A percentile compares a stretch with the other conserved stretches of the same genome.
phyloP scores from a whole-genome alignment of 2,888 invertebrate species.

The Fragum sueziense region DNA sequence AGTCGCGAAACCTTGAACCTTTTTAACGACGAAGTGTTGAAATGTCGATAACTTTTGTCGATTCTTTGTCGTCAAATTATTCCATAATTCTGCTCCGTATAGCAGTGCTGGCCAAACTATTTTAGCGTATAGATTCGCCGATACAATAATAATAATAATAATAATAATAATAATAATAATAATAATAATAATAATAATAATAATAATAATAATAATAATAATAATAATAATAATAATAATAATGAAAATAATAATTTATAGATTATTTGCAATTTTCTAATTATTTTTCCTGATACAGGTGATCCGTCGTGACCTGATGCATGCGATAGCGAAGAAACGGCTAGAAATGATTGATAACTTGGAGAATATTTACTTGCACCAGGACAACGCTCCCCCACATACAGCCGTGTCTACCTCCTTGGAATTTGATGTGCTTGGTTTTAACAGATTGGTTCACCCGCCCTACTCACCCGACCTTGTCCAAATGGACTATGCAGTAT shows the following conservation, averaged over 20 bases:
- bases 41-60: too few relatives aligned
- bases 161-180: background rate
- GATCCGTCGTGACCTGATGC: slow-evolving; percentile 10
- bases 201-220: background rate
- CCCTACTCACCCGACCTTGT: background rate
- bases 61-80: too few relatives aligned
- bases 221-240: background rate
- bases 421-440: background rate
- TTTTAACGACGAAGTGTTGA: too few relatives aligned
- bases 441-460: background rate
- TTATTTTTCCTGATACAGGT: background rate
- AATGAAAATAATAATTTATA: background rate
- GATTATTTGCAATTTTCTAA: background rate
- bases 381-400: slow-evolving; percentile 18
- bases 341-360: background rate
- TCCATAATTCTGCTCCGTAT: too few relatives aligned
- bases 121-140: too few relatives aligned
- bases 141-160: background rate
- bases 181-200: background rate
- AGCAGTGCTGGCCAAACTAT: background rate
- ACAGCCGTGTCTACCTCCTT: slow-evolving; percentile 4
- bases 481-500: background rate
- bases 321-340: slow-evolving; percentile 12
- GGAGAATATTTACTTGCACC: slow-evolving; percentile 15
- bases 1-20: too few relatives aligned